Percentiles rank a stretch among this genome's conserved stretches.
phyloP scores from a whole-genome alignment of 2,797 vertebrate species.

The Manis javanica region DNA sequence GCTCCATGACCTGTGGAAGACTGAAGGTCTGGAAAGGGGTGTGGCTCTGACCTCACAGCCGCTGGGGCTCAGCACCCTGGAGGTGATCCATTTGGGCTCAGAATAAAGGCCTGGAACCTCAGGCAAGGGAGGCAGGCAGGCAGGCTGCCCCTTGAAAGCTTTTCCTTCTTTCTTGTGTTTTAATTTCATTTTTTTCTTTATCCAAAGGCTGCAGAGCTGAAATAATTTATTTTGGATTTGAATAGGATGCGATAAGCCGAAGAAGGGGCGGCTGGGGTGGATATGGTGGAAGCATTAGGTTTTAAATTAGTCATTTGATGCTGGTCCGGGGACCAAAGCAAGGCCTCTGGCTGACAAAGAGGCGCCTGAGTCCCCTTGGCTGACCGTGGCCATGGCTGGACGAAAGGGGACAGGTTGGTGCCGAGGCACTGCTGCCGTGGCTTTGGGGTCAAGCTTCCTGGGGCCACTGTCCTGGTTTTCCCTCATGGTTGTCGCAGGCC shows the following conservation, averaged over 20 bases:
- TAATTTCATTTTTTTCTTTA: conserved; percentile 82
- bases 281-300: conserved; percentile 81
- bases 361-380: conserved; percentile 63
- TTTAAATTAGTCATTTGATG: conserved; percentile 85
- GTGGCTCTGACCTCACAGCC: not conserved
- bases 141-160: conserved; percentile 80
- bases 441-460: not conserved
- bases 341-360: conserved; percentile 62
- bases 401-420: not conserved
- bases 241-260: conserved; percentile 83
- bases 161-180: conserved; percentile 79
- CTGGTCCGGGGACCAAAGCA: conserved; percentile 52
- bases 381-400: not conserved
- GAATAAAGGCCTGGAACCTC: conserved; percentile 48
- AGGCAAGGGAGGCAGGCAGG: not conserved
- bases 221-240: conserved; percentile 87
- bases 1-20: fast-evolving
- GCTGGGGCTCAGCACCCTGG: not conserved
- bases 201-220: conserved; percentile 83
- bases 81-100: conserved; percentile 51
- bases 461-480: not conserved
- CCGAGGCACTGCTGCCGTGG: conserved; percentile 23
- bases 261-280: conserved; percentile 79
- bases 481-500: not conserved
- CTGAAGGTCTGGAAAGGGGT: not conserved